These are phyloP conservation scores for Halcyon malimbica DNA, from an alignment of 2,113 vertebrate species.

Conservation along the genomic window DNA sequence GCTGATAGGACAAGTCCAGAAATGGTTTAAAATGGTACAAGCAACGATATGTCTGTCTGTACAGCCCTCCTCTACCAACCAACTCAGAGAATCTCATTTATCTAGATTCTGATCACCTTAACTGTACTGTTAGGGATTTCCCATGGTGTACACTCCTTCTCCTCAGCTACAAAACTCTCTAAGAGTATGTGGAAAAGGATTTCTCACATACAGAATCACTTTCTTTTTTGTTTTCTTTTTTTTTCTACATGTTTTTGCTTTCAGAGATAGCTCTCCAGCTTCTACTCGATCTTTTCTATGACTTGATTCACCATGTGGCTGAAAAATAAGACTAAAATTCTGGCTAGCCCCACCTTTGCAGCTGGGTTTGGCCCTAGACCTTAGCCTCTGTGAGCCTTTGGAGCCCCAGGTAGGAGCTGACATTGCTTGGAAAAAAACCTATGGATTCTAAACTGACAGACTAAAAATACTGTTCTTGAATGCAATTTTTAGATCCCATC, in stretches of 20 bases:
- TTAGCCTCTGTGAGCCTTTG: background rate
- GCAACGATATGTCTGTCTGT: fast-evolving
- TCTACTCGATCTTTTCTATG: background rate
- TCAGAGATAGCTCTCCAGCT: background rate
- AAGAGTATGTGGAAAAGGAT: background rate
- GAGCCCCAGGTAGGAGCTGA: background rate
- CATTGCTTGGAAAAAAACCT: background rate
- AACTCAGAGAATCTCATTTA: background rate
- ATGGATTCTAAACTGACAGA: background rate
- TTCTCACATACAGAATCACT: background rate
- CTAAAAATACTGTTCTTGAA: background rate
- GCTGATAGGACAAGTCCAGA: background rate
- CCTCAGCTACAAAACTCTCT: background rate
- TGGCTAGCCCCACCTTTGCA: background rate
- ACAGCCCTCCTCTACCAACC: background rate
- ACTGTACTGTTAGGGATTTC: background rate
- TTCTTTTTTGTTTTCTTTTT: background rate
- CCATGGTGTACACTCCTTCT: background rate
- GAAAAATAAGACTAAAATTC: background rate
- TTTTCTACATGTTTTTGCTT: background rate
- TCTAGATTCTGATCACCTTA: background rate
- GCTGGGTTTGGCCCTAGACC: background rate
- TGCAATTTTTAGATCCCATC: background rate
- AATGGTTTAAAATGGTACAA: background rate
- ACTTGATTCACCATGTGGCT: background rate